Evolutionary conservation across 2,113 vertebrate genomes (phyloP), one percentile per base, ranked within the genome.

Genomic region (Synodontis membranacea): DNA sequence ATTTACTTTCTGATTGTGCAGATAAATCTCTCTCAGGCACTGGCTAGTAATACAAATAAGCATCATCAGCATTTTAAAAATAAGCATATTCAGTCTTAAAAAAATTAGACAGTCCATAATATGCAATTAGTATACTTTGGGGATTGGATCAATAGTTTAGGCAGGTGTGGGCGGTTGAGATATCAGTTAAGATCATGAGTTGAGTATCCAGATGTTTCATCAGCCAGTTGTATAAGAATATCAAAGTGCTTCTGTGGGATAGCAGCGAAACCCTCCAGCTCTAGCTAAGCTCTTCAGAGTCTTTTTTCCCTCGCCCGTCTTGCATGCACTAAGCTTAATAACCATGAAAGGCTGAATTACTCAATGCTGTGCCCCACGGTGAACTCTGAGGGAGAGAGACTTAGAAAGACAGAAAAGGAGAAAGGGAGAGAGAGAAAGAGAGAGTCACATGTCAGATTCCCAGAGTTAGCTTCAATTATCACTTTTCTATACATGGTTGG

Each of bases 181-280:
- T 85, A 87, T 90, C 34, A 84, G 87, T 48, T 62, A 44, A 83
- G 68, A 80, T 54, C 48, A 39, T 52, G 64, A 80, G 74, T 37
- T 80, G 84, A 91, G 85, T 89, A 87, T 90, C 84, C 91, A 92
- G 87, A 92, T 93, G 92, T 90, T 93, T 90, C 91, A 92, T 93
- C 89, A 91, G 86, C 90, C 89, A 82, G 56, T 75, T 88, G 86
- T 72, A 81, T 91, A 87, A 91, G 80, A 86, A 91, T 89, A 92
- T 91, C 87, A 91, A 89, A 91, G 80, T 14, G 50, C 60, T 88
- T 87, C 86, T 84, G 9, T 37, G 87, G 88, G 87, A 89, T 25
- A 17, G 37, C 17, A 50, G 1, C 34, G 58, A 86, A 56, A 58
- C 88, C 83, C 70, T 78, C 58, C 68, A 87, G 74, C 56, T 89